Conservation (phyloP, 1,140 invertebrate species). For the Trichogramma pretiosum region DNA sequence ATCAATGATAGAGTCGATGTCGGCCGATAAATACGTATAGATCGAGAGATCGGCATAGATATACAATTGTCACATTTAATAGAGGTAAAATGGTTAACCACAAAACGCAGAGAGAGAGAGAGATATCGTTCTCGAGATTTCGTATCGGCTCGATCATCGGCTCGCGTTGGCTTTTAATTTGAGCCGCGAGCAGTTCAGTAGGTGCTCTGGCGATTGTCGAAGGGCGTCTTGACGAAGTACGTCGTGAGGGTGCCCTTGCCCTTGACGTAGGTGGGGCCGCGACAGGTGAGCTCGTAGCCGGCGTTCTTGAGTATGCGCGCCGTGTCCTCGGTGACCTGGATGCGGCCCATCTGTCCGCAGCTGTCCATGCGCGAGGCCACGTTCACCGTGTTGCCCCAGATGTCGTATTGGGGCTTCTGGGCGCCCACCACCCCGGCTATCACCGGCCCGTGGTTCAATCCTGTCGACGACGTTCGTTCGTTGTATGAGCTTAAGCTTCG, state of each 20-base stretch:
- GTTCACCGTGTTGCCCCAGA: conserved; percentile 97
- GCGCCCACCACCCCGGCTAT: conserved; percentile 91
- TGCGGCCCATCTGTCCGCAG: conserved; percentile 78
- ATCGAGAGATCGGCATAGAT: too few relatives aligned
- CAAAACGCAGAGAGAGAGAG: too few relatives aligned
- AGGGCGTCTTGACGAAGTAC: conserved; percentile 80
- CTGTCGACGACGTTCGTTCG: conserved; percentile 39
- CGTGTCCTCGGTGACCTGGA: conserved; percentile 83
- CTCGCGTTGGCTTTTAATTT: too few relatives aligned
- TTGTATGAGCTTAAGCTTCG: background rate
- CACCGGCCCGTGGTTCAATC: conserved; percentile 88
- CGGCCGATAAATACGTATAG: too few relatives aligned
- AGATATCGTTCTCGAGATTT: too few relatives aligned
- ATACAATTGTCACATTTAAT: too few relatives aligned
- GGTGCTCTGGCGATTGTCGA: conserved; percentile 42
- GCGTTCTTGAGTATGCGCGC: conserved; percentile 76
- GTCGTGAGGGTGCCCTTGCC: conserved; percentile 88
- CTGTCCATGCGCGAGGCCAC: conserved; percentile 94
- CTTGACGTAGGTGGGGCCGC: conserved; percentile 85
- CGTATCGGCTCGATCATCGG: too few relatives aligned
- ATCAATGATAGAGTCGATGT: too few relatives aligned
- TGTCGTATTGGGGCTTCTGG: conserved; percentile 96
- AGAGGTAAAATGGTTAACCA: too few relatives aligned
- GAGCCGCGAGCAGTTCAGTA: conserved; percentile 1
- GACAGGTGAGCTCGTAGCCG: conserved; percentile 76